A percentile compares a stretch with the other conserved stretches of the same genome.
Evolutionary conservation across 2,888 invertebrate species (phyloP).

Genomic region (Drosophila histrio): DNA sequence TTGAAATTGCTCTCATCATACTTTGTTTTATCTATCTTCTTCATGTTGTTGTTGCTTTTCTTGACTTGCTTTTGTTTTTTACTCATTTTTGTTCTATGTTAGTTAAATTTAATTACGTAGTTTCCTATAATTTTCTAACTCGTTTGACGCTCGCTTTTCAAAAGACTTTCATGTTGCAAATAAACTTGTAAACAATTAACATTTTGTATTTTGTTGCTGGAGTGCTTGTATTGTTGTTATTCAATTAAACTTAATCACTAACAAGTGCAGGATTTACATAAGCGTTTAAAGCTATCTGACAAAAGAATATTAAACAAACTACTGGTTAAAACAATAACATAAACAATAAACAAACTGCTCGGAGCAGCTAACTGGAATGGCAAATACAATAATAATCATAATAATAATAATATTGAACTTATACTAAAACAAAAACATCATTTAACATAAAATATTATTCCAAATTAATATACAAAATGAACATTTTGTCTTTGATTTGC

Average conservation of each 20-base stretch:
- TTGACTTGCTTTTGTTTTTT: constrained; percentile 22
- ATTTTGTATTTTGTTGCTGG: constrained; percentile 29
- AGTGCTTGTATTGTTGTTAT: constrained; percentile 24
- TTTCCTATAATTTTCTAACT: constrained; percentile 74
- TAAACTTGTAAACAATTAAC: constrained; percentile 33
- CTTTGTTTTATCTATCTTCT: constrained; percentile 31
- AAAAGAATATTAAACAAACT: constrained; percentile 35
- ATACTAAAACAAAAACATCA: constrained; percentile 26
- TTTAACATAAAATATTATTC: constrained; percentile 27
- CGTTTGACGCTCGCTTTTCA: constrained; percentile 63
- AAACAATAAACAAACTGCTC: constrained; percentile 50
- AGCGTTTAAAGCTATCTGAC: constrained; percentile 75
- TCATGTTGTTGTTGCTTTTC: constrained; percentile 25
- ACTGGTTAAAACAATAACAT: constrained; percentile 55
- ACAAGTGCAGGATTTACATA: constrained; percentile 72
- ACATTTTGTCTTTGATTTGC: constrained; percentile 67
- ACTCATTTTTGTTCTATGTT: constrained; percentile 59
- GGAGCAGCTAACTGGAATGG: constrained; percentile 61
- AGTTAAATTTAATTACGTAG: constrained; percentile 74
- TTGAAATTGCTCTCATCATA: constrained; percentile 78
- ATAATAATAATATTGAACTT: constrained; percentile 19
- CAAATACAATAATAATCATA: constrained; percentile 40
- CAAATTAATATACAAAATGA: constrained; percentile 43
- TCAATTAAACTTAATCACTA: constrained; percentile 65
- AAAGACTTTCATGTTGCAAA: constrained; percentile 57